Percentiles rank a stretch among this genome's conserved stretches.
These are phyloP conservation scores for Gortyna flavago DNA, from an alignment of 2,888 invertebrate species.

Conservation along the genomic window DNA sequence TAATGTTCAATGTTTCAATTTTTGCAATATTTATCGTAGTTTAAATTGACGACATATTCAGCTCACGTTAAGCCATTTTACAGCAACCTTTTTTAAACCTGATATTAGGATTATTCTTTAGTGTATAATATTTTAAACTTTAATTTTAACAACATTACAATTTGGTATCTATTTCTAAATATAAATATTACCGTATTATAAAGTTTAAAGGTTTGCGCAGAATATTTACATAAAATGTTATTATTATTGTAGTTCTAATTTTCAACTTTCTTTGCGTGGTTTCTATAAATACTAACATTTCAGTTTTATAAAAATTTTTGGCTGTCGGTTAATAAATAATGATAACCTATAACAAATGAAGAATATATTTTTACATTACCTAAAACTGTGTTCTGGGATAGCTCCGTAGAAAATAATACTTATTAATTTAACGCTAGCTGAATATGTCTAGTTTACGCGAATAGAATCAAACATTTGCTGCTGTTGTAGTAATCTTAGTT, in stretches of 20 bases:
- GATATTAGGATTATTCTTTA: slow-evolving; percentile 13
- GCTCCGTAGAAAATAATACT: slow-evolving; percentile 27
- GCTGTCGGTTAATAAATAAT: slow-evolving; percentile 11
- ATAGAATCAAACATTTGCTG: slow-evolving; percentile 75
- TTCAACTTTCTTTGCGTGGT: slow-evolving; percentile 15
- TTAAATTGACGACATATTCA: slow-evolving; percentile 67
- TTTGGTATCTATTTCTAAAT: neutral
- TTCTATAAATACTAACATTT: slow-evolving; percentile 43
- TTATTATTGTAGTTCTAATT: slow-evolving; percentile 30
- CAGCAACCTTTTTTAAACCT: slow-evolving; percentile 10
- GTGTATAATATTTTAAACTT: slow-evolving; percentile 27
- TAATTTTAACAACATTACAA: neutral
- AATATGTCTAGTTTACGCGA: slow-evolving; percentile 56
- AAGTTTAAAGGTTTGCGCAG: slow-evolving; percentile 15
- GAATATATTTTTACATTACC: slow-evolving; percentile 2
- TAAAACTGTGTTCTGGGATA: slow-evolving; percentile 8
- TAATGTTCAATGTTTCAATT: slow-evolving; percentile 74
- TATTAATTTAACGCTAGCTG: slow-evolving; percentile 60
- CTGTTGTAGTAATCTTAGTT: slow-evolving; percentile 79
- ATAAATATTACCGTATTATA: neutral
- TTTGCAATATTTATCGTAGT: slow-evolving; percentile 75
- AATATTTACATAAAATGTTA: slow-evolving; percentile 19
- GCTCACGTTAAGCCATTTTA: slow-evolving; percentile 55
- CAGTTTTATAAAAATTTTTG: slow-evolving; percentile 13
- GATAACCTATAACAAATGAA: neutral